Evolutionary conservation across 2,888 invertebrate species (phyloP), one percentile per base, ranked within the genome.

Genomic region (Drosophila buzzatii): DNA sequence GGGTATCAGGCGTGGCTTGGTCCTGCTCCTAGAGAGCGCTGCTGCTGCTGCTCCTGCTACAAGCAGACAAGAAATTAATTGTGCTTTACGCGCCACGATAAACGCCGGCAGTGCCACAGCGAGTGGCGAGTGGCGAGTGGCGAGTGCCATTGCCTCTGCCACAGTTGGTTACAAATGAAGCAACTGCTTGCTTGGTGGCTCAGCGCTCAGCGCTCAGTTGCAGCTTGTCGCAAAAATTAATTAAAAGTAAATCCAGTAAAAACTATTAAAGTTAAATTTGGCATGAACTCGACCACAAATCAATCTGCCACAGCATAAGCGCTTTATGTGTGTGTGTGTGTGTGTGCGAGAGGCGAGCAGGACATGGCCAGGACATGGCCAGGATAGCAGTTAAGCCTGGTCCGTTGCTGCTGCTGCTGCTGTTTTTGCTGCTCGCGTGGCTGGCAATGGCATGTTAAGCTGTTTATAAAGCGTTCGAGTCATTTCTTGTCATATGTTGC

Each of bases 11-110:
- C 44, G 47, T 57, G 58, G 58, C 52, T 35, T 7, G 37, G 16
- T 53, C 35, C 14, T 52, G 12, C 10, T 35, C 14, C 37, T 37
- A 27, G 47, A 47, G 16, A 31, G 35, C 57, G 9, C 33, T 33
- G 27, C 45, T 45, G 9, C 33, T 33, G 27, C 45, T 45, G 37
- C 35, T 58, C 7, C 74, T 81, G 82, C 85, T 76, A 75, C 80
- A 76, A 81, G 80, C 88, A 87, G 90, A 89, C 86, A 85, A 78
- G 75, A 89, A 87, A 85, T 89, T 89, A 85, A 85, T 85, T 85
- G 90, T 88, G 90, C 90, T 85, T 85, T 82, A 85, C 85, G 85
- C 85, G 87, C 69, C 79, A 89, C 89, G 87, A 89, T 85, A 87
- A 89, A 89, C 84, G 81, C 81, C 66, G 67, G 74, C 51, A 52